Conservation (phyloP, 2,888 invertebrate species). For the Apotomis capreana region DNA sequence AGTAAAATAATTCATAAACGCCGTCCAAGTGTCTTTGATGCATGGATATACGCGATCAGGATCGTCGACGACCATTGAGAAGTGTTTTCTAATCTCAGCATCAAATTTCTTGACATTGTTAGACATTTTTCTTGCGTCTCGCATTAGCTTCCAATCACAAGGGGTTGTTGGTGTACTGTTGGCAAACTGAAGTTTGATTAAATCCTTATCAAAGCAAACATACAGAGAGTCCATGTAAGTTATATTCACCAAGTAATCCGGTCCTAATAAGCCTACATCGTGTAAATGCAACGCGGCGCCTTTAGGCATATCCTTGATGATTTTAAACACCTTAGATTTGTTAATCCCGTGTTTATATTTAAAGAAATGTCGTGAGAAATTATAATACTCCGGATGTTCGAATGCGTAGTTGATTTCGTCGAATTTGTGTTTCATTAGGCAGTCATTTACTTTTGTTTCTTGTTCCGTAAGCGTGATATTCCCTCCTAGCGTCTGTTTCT, state of each 20-base stretch:
- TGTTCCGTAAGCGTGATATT: slow-evolving; percentile 71
- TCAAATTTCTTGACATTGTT: slow-evolving; percentile 78
- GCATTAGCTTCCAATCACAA: slow-evolving; percentile 78
- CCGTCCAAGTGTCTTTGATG: slow-evolving; percentile 84
- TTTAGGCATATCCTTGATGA: slow-evolving; percentile 89
- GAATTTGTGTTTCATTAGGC: slow-evolving; percentile 83
- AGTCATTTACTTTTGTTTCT: slow-evolving; percentile 81
- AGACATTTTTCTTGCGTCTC: slow-evolving; percentile 66
- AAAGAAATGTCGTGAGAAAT: slow-evolving; percentile 87
- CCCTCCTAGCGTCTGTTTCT: slow-evolving; percentile 77
- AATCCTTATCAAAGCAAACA: slow-evolving; percentile 66
- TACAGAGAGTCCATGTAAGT: slow-evolving; percentile 85
- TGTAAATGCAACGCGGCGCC: slow-evolving; percentile 89
- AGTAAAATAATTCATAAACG: slow-evolving; percentile 82
- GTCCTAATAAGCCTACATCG: slow-evolving; percentile 85
- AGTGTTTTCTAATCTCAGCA: slow-evolving; percentile 72
- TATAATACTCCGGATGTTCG: slow-evolving; percentile 82
- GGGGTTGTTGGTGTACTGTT: slow-evolving; percentile 51
- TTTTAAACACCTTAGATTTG: slow-evolving; percentile 85
- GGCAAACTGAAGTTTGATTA: slow-evolving; percentile 60
- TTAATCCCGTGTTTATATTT: slow-evolving; percentile 82
- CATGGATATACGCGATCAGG: slow-evolving; percentile 73
- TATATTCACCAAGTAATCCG: slow-evolving; percentile 85
- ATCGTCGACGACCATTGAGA: slow-evolving; percentile 83
- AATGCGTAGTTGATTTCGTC: slow-evolving; percentile 81